Evolutionary conservation across 2,797 vertebrate species (phyloP).

Genomic region (Typhlichthys eigenmanni): DNA sequence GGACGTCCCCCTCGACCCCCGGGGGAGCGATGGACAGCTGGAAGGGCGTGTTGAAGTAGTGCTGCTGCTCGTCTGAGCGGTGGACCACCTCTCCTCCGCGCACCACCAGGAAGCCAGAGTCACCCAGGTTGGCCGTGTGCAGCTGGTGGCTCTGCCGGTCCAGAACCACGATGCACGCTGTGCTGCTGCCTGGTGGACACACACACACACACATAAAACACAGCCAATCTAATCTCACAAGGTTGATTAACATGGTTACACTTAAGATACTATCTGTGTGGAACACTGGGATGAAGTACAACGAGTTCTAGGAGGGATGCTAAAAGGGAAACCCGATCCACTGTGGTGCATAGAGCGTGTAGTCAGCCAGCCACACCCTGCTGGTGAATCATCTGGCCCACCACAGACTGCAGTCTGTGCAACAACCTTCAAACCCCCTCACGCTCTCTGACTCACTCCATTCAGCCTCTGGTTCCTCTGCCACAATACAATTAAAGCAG

Average conservation of each 20-base stretch:
- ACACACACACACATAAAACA: constrained; percentile 1
- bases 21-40: constrained; percentile 96
- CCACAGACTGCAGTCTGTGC: constrained; percentile 49
- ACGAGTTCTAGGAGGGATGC: constrained; percentile 3
- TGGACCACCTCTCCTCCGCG: constrained; percentile 95
- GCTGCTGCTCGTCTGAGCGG: constrained; percentile 96
- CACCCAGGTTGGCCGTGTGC: constrained; percentile 95
- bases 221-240: too few relatives aligned
- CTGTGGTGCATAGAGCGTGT: constrained; percentile 15
- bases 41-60: constrained; percentile 99
- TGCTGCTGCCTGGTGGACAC: constrained; percentile 87
- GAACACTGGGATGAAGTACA: not conserved
- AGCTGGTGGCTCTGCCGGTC: constrained; percentile 92
- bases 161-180: constrained; percentile 94
- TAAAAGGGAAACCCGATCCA: constrained; percentile 39
- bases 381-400: constrained; percentile 60
- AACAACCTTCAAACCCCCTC: constrained; percentile 48
- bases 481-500: constrained; percentile 44
- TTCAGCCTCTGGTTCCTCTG: constrained; percentile 32
- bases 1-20: constrained; percentile 89
- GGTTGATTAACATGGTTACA: constrained; percentile 9
- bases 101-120: constrained; percentile 95
- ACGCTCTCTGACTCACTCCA: constrained; percentile 63
- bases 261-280: constrained; percentile 17
- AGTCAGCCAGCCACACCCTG: constrained; percentile 53